A percentile compares a stretch with the other conserved stretches of the same genome.
phyloP scores from a whole-genome alignment of 2,797 vertebrate genomes.

The Pantherophis alleghaniensis region DNA sequence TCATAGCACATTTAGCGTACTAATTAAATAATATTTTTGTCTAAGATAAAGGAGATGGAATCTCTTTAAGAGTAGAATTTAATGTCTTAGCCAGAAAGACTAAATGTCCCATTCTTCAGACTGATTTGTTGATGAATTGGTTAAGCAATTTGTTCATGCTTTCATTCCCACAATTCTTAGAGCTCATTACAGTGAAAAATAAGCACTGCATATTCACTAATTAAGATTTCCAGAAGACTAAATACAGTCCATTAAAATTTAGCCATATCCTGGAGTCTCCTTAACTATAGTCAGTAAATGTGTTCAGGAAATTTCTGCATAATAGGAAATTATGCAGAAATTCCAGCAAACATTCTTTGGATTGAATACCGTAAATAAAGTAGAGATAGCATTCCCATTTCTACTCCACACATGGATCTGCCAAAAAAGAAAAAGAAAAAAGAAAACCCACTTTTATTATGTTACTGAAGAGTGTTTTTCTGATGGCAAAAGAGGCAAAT shows the following conservation, averaged over 20 bases:
- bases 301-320: background rate
- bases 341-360: background rate
- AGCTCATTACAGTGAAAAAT: background rate
- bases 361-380: background rate
- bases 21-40: background rate
- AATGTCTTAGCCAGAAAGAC: background rate
- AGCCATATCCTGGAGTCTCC: background rate
- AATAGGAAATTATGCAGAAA: background rate
- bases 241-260: constrained; percentile 11
- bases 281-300: background rate
- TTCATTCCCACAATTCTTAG: background rate
- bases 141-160: background rate
- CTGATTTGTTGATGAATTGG: background rate
- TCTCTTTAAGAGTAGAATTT: background rate
- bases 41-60: background rate
- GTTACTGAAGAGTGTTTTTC: background rate
- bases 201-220: background rate
- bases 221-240: background rate
- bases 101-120: background rate
- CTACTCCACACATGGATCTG: background rate
- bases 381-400: background rate
- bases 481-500: background rate
- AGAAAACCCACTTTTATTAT: background rate
- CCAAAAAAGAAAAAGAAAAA: background rate
- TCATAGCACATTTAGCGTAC: background rate